Evolutionary conservation across 2,113 vertebrate species (phyloP), one percentile per base, ranked within the genome.

Genomic region (Lepisosteus oculatus): DNA sequence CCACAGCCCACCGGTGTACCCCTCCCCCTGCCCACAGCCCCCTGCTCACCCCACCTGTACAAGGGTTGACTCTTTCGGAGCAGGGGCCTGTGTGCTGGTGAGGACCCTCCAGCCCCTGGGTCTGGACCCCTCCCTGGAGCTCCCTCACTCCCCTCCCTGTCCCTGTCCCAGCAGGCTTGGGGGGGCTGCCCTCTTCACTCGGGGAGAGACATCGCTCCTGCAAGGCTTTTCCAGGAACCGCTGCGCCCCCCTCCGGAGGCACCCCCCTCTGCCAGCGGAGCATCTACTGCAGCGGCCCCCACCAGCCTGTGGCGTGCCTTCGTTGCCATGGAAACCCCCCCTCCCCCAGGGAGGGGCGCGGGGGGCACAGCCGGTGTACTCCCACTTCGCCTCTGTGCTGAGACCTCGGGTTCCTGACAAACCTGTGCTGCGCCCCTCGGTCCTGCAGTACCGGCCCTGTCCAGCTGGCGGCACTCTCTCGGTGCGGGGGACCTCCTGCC

Each of bases 381-480:
- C 87, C 1, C 86, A 90, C 73, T 89, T 91, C 66, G 85, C 86
- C 45, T 83, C 74, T 15, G 75, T 84, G 69, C 76, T 91, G 9
- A 81, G 65, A 64, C 86, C 81, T 6, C 17, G 17, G 17, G 14
- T 65, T 29, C 8, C 65, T 15, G 86, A 82, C 69, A 75, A 29
- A 29, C 17, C 17, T 29, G 74, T 68, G 56, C 69, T 77, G 3
- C 70, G 68, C 15, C 75, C 78, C 12, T 61, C 71, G 0, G 61
- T 43, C 13, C 68, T 56, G 8, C 74, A 55, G 45, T 43, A 43
- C 11, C 62, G 43, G 0, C 61, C 51, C 51, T 13, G 55, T 6
- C 14, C 44, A 54, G 70, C 63, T 51, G 44, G 6, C 0, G 84
- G 86, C 67, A 67, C 77, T 43, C 75, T 93, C 68, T 81, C 79